These are phyloP conservation scores for Gryllus longicercus DNA, from an alignment of 2,888 invertebrate genomes.

Conservation along the genomic window DNA sequence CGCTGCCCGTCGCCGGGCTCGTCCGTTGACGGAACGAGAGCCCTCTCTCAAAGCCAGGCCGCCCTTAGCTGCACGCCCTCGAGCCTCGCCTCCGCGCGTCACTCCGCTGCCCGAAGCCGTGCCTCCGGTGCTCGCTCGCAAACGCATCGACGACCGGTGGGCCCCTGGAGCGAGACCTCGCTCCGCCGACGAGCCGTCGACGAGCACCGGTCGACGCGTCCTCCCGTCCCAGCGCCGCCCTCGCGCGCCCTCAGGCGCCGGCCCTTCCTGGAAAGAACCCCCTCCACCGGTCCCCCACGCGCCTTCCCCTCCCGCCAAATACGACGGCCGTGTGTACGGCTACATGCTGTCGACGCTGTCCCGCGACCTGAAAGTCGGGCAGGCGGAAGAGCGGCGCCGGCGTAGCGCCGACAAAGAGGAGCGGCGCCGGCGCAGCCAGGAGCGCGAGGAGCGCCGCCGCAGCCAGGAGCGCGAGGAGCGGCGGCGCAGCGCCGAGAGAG, in stretches of 20 bases:
- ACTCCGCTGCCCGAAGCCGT: not conserved
- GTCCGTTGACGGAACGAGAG: not conserved
- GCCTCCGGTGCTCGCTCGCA: not conserved
- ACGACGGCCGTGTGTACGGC: conserved; percentile 41
- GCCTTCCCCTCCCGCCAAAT: not conserved
- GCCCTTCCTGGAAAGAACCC: not conserved
- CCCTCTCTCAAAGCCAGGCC: not conserved
- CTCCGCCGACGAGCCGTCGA: not conserved
- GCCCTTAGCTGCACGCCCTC: too few relatives aligned
- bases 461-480: not conserved
- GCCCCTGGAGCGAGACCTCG: not conserved
- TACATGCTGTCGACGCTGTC: conserved; percentile 62
- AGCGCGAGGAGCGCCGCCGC: not conserved
- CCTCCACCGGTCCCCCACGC: not conserved
- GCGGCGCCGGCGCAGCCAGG: conserved; percentile 19
- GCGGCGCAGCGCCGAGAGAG: not conserved
- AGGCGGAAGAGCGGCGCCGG: conserved; percentile 21
- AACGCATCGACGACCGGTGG: conserved; percentile 35
- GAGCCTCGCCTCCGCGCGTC: not conserved
- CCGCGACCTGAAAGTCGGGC: conserved; percentile 54
- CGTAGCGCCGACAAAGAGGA: not conserved
- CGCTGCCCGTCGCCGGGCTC: not conserved
- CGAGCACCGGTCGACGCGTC: not conserved
- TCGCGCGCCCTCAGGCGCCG: not conserved
- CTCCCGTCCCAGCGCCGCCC: not conserved